Percentiles rank a stretch among this genome's conserved stretches.
These are phyloP conservation scores for Sebastes reedi DNA, from an alignment of 2,797 vertebrate species.

Conservation along the genomic window DNA sequence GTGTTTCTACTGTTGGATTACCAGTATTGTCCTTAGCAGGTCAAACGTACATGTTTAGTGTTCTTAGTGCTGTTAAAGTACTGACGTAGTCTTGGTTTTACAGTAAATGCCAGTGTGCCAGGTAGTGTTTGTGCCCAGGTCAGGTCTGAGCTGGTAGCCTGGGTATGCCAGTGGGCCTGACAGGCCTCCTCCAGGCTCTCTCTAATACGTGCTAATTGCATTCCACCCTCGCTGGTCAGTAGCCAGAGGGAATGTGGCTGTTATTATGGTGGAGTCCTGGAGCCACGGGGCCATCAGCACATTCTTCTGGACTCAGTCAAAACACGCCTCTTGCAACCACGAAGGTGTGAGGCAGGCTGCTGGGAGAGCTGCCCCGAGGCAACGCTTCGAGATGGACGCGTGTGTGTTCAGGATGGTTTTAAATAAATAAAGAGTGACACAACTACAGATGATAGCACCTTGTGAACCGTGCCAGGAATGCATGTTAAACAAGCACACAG, in stretches of 20 bases:
- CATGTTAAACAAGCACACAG: background rate
- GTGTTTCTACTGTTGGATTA: background rate
- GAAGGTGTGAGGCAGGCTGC: constrained; percentile 71
- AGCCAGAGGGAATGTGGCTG: constrained; percentile 84
- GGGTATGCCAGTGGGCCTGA: constrained; percentile 60
- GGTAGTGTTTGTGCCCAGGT: constrained; percentile 24
- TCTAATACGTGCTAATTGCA: constrained; percentile 87
- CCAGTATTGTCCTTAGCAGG: background rate
- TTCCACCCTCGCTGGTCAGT: constrained; percentile 82
- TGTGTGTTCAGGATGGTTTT: background rate
- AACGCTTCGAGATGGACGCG: background rate
- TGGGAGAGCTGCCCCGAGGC: constrained; percentile 19
- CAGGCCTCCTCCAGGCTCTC: constrained; percentile 77
- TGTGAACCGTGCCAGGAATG: background rate
- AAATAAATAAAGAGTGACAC: background rate
- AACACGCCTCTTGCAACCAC: constrained; percentile 72
- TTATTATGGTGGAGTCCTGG: constrained; percentile 80
- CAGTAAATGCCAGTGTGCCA: background rate
- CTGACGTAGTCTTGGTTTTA: background rate
- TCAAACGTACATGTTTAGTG: background rate
- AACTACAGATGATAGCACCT: background rate
- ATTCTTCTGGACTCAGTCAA: constrained; percentile 80
- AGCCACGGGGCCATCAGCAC: constrained; percentile 74
- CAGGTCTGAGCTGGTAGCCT: constrained; percentile 16
- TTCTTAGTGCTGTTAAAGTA: background rate